Conservation (phyloP, 2,797 vertebrate genomes). For the Lutjanus argentimaculatus region DNA sequence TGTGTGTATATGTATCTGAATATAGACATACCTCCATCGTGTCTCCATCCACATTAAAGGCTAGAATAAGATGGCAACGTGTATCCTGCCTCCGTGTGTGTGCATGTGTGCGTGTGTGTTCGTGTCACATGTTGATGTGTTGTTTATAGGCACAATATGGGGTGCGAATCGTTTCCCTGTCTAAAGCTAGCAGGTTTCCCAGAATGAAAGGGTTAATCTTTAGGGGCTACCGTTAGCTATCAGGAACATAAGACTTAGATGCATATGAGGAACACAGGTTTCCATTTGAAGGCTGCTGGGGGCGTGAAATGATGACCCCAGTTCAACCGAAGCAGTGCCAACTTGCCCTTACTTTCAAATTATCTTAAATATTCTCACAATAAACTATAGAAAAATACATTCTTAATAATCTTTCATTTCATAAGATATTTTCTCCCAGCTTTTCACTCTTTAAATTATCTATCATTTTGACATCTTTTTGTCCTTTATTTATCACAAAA, state of each 20-base stretch:
- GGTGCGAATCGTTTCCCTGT: constrained; percentile 57
- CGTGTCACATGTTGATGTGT: constrained; percentile 48
- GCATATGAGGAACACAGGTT: constrained; percentile 42
- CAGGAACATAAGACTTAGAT: constrained; percentile 39
- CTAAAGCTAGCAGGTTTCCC: constrained; percentile 55
- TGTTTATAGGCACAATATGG: constrained; percentile 79
- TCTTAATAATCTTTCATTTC: constrained; percentile 18
- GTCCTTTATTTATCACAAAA: constrained; percentile 23
- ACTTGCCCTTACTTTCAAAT: constrained; percentile 42
- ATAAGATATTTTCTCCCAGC: neutral
- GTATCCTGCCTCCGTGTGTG: constrained; percentile 60
- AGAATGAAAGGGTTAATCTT: constrained; percentile 3
- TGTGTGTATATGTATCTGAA: constrained; percentile 80
- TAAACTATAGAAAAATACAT: constrained; percentile 63
- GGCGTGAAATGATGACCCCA: constrained; percentile 48
- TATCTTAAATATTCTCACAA: constrained; percentile 28
- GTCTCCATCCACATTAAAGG: constrained; percentile 77
- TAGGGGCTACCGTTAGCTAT: constrained; percentile 30
- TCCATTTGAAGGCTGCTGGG: constrained; percentile 46
- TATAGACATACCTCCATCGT: constrained; percentile 78
- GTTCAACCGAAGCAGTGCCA: constrained; percentile 48
- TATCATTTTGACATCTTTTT: constrained; percentile 1
- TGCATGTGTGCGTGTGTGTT: constrained; percentile 38
- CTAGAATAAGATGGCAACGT: constrained; percentile 78
- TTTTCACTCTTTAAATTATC: constrained; percentile 28